phyloP scores from a whole-genome alignment of 2,888 invertebrate genomes.

The Catocala nupta region DNA sequence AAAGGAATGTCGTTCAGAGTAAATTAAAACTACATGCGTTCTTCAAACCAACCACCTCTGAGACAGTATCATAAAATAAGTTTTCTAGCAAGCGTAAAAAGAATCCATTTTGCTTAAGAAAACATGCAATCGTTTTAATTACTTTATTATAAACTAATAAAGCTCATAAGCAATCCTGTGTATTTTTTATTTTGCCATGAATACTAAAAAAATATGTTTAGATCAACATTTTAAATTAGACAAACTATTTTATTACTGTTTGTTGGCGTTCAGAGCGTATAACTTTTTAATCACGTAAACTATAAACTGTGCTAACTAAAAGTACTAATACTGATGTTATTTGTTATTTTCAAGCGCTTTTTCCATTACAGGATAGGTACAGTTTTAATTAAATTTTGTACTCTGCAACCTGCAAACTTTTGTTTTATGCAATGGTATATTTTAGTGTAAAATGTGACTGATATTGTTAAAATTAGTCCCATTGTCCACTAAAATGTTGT shows the following conservation, averaged over 20 bases:
- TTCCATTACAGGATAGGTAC: constrained; percentile 18
- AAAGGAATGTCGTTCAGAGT: constrained; percentile 2
- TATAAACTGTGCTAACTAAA: constrained; percentile 34
- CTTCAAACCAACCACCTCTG: neutral
- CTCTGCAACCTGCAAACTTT: no score
- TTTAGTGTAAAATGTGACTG: no score
- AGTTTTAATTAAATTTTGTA: constrained; percentile 22
- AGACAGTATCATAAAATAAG: neutral
- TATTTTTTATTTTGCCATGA: constrained; percentile 21
- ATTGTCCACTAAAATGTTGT: no score
- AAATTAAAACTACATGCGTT: constrained; percentile 3
- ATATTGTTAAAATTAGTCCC: no score
- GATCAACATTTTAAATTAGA: constrained; percentile 9
- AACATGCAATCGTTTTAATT: constrained; percentile 9
- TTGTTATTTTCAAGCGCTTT: constrained; percentile 33
- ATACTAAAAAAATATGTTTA: constrained; percentile 17
- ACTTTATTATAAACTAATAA: constrained; percentile 12
- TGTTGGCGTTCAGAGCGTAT: constrained; percentile 15
- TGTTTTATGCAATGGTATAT: no score
- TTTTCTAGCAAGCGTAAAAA: neutral
- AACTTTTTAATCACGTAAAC: constrained; percentile 42
- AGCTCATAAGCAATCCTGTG: constrained; percentile 6
- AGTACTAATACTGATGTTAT: constrained; percentile 33
- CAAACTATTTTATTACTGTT: constrained; percentile 22
- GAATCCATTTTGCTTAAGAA: neutral